Evolutionary conservation across 1,140 invertebrate genomes (phyloP), one percentile per base, ranked within the genome.

Genomic region (Solenopsis fugax): DNA sequence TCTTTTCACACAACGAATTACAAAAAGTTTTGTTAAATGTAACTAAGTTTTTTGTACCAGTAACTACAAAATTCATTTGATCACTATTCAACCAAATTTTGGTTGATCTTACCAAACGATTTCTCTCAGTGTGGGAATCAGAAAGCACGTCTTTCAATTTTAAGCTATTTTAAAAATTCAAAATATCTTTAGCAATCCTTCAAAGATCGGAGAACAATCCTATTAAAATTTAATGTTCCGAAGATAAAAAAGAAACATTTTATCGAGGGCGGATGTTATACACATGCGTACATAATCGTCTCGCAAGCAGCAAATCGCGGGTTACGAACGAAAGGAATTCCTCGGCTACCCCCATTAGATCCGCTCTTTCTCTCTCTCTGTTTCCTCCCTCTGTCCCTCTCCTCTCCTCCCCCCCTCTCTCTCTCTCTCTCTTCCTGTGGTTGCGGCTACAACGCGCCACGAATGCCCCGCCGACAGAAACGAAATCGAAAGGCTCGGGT

Each of bases 401-500:
- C 29, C n/a, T 13, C 10, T 21, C 29, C 16, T 45, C 2, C 4
- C 37, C 24, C n/a, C 13, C 7, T 12, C 18, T 29, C 18, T 34
- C 18, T 10, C 10, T 71, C 56, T 48, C n/a, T 78, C 60, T 24
- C 24, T 78, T 52, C 9, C 21, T 41, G 62, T 13, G 58, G 84
- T 48, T 73, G 48, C 48, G 72, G 82, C 58, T 64, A 82, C 62
- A 77, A 50, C 62, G 48, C 87, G 37, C 77, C 64, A 56, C 54
- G 81, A 86, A 85, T 84, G 65, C 80, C 76, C 58, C 37, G 72
- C 48, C 76, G 82, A 72, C 75, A 69, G 86, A 87, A 87, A 89
- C 86, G 52, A 85, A 88, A 91, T 91, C 90, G 90, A 84, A 85
- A 89, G 88, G 81, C 81, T 89, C 67, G 65, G 90, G 88, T 91